Base-by-base conservation (phyloP, 2,888 invertebrate species). In the Notodonta dromedarius region DNA sequence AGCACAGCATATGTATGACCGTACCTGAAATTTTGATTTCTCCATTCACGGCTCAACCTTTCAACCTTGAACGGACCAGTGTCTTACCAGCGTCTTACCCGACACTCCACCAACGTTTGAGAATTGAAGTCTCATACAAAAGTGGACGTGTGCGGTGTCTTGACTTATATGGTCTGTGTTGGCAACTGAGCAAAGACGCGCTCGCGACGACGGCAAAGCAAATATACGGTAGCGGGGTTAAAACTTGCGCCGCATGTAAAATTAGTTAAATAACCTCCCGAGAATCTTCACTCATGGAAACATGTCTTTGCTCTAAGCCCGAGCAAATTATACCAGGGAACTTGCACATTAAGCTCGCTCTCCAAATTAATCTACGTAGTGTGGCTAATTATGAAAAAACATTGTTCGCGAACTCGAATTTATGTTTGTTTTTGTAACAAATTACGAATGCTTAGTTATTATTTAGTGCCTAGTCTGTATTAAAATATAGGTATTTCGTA, bases 291-390 rank as follows among this genome's bases (percentile, higher is more conserved):
- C 82, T 80, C 79, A 39, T 84, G 88, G 78, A 83, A 87, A 91
- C 91, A 91, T 82, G 91, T 89, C 88, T 91, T 91, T 91, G 91
- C 91, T 91, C 78, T 91, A 90, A 87, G 82, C 83, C 85, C 84
- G 81, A 81, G 84, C 77, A 82, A 89, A 89, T 90, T 88, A 90
- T 82, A 80, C 78, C 75, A 78, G 73, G 76, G 67, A 87, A 88
- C 85, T 88, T 84, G 82, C 74, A 70, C 85, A 84, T 89, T 89
- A 86, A 78, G 83, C 83, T 79, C 79, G 79, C 80, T 82, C 83
- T 83, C 82, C 80, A 84, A 90, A 90, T 89, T 89, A 90, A 90
- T 90, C 86, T 85, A 85, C 80, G 82, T 84, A 78, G 80, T 77
- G 83, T 76, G 82, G 82, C 76, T 86, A 85, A 85, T 87, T 87